Evolutionary conservation across 2,888 invertebrate species (phyloP).

Genomic region (Griposia aprilina): DNA sequence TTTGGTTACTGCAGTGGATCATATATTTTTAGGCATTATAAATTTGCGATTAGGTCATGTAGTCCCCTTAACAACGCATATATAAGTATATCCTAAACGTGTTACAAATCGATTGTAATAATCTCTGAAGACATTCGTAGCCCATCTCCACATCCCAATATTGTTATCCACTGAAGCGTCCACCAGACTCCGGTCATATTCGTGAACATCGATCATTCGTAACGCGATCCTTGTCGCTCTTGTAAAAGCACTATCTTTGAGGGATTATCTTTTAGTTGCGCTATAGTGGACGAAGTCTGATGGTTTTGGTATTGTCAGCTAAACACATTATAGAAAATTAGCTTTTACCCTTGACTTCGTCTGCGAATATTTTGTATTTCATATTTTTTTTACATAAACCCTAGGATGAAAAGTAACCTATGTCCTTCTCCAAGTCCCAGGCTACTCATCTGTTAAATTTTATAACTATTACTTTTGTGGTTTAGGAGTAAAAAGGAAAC

Average conservation of each 20-base stretch:
- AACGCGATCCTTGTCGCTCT: constrained; percentile 62
- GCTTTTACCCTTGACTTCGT: background rate
- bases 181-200: constrained; percentile 42
- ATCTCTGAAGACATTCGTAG: constrained; percentile 2
- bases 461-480: background rate
- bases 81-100: background rate
- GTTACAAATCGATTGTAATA: background rate
- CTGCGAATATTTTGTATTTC: background rate
- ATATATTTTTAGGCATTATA: too few relatives aligned
- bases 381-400: background rate
- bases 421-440: background rate
- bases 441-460: background rate
- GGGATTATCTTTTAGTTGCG: constrained; percentile 55
- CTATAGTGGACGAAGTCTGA: constrained; percentile 18
- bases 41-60: too few relatives aligned
- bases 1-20: too few relatives aligned
- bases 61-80: background rate
- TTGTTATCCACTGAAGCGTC: constrained; percentile 45
- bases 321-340: background rate
- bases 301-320: constrained; percentile 1
- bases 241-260: constrained; percentile 65
- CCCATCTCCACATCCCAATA: constrained; percentile 27
- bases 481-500: background rate
- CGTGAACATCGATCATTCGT: constrained; percentile 66
- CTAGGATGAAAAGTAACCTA: background rate